Conservation (phyloP, 1,140 invertebrate genomes). For the Musca domestica region DNA sequence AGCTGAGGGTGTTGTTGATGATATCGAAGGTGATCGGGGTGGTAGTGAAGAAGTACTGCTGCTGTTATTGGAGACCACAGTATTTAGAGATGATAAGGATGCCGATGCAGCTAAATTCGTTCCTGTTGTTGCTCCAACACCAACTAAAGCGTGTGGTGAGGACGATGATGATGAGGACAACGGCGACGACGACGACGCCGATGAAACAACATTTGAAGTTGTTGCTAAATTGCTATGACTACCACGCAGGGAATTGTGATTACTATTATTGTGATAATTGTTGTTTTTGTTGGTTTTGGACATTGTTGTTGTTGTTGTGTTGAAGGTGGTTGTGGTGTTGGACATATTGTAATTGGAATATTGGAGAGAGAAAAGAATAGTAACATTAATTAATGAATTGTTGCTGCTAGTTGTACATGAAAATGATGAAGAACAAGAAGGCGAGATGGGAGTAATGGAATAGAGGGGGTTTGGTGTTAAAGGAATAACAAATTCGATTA, state of each 20-base stretch:
- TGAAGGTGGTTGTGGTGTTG: not conserved
- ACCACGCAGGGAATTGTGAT: conserved; percentile 15
- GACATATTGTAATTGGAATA: not conserved
- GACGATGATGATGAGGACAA: not conserved
- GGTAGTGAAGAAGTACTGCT: conserved; percentile 22
- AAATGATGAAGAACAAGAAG: no score
- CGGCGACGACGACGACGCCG: not conserved
- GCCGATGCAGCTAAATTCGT: not conserved
- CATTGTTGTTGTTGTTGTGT: conserved; percentile 5
- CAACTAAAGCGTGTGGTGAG: no score
- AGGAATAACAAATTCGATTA: conserved; percentile 20
- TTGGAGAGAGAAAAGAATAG: not conserved
- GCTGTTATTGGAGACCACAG: not conserved
- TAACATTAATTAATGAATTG: not conserved
- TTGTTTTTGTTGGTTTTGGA: not conserved
- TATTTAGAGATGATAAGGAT: not conserved
- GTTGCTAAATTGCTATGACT: conserved; percentile 17
- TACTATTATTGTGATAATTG: not conserved
- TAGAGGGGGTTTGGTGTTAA: not conserved
- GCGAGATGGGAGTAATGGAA: no score
- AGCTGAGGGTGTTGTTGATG: conserved; percentile 26
- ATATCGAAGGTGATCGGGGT: conserved; percentile 27
- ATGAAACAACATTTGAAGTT: not conserved
- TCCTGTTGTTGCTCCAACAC: no score
- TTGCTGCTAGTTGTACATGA: not conserved